Evolutionary conservation across 2,797 vertebrate genomes (phyloP).

Genomic region (Myioborus melanocephalus): DNA sequence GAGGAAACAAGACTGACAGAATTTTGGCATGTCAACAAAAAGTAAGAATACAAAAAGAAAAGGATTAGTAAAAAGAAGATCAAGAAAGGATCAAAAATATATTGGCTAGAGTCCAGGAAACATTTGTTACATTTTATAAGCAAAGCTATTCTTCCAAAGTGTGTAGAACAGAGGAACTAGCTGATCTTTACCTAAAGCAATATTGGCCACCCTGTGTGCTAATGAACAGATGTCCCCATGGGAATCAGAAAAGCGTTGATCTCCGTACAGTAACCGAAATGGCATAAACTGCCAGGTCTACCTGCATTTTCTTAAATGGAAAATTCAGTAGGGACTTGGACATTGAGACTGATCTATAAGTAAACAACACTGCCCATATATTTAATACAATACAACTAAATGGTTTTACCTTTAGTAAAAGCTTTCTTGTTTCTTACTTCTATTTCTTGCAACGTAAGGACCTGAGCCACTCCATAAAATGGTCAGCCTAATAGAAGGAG

Average conservation of each 20-base stretch:
- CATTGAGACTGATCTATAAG: background rate
- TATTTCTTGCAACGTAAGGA: background rate
- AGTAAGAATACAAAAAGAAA: conserved; percentile 77
- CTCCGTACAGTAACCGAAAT: background rate
- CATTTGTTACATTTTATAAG: conserved; percentile 77
- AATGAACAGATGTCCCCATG: conserved; percentile 48
- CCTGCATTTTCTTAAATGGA: background rate
- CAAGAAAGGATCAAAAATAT: conserved; percentile 78
- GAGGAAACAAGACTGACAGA: conserved; percentile 78
- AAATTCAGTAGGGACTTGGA: background rate
- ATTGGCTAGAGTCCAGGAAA: conserved; percentile 75
- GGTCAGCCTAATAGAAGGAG: background rate
- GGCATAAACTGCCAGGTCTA: conserved; percentile 17
- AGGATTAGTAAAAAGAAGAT: conserved; percentile 82
- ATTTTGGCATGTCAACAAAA: conserved; percentile 81
- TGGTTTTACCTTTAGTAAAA: background rate
- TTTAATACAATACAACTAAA: background rate
- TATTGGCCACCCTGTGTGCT: conserved; percentile 46
- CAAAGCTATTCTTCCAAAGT: conserved; percentile 72
- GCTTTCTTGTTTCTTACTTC: background rate
- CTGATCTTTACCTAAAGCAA: conserved; percentile 73
- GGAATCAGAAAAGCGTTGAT: conserved; percentile 30
- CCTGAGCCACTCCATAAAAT: background rate
- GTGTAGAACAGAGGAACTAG: conserved; percentile 74
- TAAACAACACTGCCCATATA: background rate